Conservation (phyloP, 2,113 vertebrate species). For the Motacilla alba region DNA sequence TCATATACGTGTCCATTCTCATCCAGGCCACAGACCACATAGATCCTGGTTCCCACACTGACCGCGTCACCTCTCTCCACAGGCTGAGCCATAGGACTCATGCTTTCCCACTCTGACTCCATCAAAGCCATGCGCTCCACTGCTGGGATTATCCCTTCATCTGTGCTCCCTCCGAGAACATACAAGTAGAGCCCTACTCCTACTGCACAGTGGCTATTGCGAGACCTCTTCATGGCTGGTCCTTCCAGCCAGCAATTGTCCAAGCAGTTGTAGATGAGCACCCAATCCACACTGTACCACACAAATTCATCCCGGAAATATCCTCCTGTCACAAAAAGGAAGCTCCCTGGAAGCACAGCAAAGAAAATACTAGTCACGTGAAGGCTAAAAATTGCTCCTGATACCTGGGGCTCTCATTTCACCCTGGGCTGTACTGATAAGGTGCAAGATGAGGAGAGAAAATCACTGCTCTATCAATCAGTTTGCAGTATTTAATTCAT, state of each 20-base stretch:
- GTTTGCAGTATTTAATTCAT: not conserved
- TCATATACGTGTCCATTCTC: constrained; percentile 84
- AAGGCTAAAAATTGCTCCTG: not conserved
- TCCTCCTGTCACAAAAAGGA: constrained; percentile 83
- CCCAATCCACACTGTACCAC: constrained; percentile 89
- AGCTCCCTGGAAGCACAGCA: constrained; percentile 63
- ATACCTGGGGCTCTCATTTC: not conserved
- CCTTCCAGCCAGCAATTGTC: constrained; percentile 82
- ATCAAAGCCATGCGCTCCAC: constrained; percentile 78
- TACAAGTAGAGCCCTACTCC: constrained; percentile 77
- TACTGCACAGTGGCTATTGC: constrained; percentile 83
- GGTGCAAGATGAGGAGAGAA: not conserved
- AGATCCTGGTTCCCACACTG: constrained; percentile 72
- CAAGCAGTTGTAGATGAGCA: constrained; percentile 77
- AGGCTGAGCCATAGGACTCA: constrained; percentile 77
- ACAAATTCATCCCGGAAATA: constrained; percentile 82
- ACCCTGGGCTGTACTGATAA: not conserved
- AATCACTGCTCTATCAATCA: not conserved
- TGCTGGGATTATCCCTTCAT: constrained; percentile 75
- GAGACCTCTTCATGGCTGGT: constrained; percentile 79
- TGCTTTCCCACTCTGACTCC: constrained; percentile 74
- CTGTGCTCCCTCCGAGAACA: constrained; percentile 83
- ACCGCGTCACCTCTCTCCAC: constrained; percentile 82
- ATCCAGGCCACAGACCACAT: constrained; percentile 86
- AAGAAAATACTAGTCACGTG: not conserved